Percentiles rank a stretch among this genome's conserved stretches.
These are phyloP conservation scores for Lysandra bellargus DNA, from an alignment of 2,888 invertebrate genomes.

Conservation along the genomic window DNA sequence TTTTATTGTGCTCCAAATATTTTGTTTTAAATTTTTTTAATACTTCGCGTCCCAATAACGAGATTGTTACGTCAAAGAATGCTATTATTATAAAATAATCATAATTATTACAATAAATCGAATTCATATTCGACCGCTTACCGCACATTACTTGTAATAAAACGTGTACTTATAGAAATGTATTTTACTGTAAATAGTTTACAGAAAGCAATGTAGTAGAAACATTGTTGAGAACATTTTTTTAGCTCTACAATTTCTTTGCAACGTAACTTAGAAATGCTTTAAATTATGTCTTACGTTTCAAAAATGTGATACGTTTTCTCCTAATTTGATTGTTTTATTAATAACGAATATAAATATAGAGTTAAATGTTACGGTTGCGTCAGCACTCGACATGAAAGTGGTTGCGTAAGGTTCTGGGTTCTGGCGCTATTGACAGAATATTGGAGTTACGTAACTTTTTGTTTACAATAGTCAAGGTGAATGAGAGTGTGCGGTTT, in stretches of 20 bases:
- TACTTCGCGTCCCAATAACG: not conserved
- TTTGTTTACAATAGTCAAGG: not conserved
- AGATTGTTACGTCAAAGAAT: not conserved
- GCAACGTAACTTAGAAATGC: not conserved
- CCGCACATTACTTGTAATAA: not conserved
- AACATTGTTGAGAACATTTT: not conserved
- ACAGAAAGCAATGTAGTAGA: not conserved
- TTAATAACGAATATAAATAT: not conserved
- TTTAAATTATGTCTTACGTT: not conserved
- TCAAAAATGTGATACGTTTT: not conserved
- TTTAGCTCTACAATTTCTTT: not conserved
- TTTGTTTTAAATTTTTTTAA: not conserved
- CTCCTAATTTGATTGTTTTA: not conserved
- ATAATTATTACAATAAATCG: too few relatives aligned
- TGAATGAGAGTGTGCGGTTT: not conserved
- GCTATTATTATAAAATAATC: not conserved
- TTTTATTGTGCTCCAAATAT: conserved; percentile 3
- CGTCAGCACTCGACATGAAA: conserved; percentile 21
- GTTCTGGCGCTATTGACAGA: not conserved
- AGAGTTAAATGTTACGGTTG: not conserved
- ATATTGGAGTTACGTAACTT: not conserved
- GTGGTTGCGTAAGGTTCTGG: not conserved
- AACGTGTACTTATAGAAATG: not conserved
- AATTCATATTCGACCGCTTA: too few relatives aligned
- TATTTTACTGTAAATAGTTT: not conserved